phyloP scores from a whole-genome alignment of 2,113 vertebrate species.

The Leptobrachium leishanense region DNA sequence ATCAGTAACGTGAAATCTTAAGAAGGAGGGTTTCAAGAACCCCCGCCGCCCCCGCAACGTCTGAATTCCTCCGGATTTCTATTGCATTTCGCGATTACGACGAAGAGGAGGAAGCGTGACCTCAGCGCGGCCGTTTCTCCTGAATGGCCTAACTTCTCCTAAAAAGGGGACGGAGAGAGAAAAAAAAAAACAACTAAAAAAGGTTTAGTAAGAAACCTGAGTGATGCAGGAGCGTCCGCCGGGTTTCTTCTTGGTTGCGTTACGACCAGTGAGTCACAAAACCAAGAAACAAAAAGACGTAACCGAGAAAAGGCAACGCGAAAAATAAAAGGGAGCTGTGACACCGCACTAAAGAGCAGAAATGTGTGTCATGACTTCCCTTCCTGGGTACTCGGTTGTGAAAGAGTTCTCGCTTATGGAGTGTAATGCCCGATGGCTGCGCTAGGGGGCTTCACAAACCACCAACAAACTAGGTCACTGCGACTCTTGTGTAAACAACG shows the following conservation, averaged over 20 bases:
- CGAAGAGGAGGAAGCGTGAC: constrained; percentile 10
- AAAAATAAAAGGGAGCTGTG: too few relatives aligned
- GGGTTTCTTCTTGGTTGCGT: background rate
- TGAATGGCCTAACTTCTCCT: constrained; percentile 10
- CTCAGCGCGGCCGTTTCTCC: constrained; percentile 9
- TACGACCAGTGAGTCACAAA: constrained; percentile 19
- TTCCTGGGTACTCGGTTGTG: constrained; percentile 11
- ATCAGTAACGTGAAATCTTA: constrained; percentile 1
- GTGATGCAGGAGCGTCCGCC: background rate
- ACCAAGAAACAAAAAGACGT: background rate
- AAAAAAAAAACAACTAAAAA: background rate
- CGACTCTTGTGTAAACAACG: background rate
- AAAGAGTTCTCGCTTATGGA: background rate
- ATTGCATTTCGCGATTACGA: background rate
- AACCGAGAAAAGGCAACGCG: background rate
- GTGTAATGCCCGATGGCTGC: background rate
- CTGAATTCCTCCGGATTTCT: background rate
- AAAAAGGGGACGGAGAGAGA: background rate
- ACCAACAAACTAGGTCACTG: background rate
- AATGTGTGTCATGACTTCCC: constrained; percentile 1
- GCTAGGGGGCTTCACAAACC: background rate
- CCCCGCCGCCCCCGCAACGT: background rate
- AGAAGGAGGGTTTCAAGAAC: constrained; percentile 19
- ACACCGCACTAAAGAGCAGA: too few relatives aligned
- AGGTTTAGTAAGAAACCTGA: background rate